These are phyloP conservation scores for Heliornis fulica DNA, from an alignment of 2,113 vertebrate species.

Conservation along the genomic window DNA sequence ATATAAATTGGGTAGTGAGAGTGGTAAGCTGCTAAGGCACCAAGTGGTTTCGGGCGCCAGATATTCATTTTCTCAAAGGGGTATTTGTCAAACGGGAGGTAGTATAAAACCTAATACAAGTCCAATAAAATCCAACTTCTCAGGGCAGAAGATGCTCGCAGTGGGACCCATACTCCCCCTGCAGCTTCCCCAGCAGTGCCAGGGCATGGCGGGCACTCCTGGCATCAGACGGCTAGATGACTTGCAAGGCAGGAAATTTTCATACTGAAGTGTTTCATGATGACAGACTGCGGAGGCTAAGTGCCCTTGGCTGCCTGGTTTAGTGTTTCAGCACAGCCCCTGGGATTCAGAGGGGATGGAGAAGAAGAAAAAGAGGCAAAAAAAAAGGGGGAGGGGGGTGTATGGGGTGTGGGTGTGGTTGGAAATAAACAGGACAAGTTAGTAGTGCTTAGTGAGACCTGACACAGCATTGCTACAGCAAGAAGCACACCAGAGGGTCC, in stretches of 20 bases:
- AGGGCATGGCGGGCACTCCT: background rate
- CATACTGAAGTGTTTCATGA: background rate
- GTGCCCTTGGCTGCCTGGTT: background rate
- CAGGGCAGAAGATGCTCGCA: background rate
- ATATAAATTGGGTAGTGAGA: background rate
- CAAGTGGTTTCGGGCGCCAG: background rate
- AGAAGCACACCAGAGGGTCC: background rate
- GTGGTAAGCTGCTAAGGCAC: background rate
- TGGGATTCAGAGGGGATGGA: background rate
- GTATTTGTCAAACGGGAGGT: background rate
- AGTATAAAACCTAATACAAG: background rate
- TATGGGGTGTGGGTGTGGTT: too few relatives aligned
- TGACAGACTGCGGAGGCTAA: background rate
- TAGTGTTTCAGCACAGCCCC: background rate
- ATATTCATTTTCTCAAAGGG: background rate
- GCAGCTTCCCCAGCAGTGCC: background rate
- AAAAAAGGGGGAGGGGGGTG: too few relatives aligned
- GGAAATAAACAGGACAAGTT: background rate
- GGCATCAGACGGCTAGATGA: background rate
- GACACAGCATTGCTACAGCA: background rate
- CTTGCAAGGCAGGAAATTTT: background rate
- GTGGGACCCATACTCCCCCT: background rate
- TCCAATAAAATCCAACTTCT: background rate
- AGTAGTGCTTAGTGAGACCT: background rate
- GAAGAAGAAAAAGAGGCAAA: accelerated